Conservation (phyloP, 2,113 vertebrate species). For the Erythrocercus mccallii region DNA sequence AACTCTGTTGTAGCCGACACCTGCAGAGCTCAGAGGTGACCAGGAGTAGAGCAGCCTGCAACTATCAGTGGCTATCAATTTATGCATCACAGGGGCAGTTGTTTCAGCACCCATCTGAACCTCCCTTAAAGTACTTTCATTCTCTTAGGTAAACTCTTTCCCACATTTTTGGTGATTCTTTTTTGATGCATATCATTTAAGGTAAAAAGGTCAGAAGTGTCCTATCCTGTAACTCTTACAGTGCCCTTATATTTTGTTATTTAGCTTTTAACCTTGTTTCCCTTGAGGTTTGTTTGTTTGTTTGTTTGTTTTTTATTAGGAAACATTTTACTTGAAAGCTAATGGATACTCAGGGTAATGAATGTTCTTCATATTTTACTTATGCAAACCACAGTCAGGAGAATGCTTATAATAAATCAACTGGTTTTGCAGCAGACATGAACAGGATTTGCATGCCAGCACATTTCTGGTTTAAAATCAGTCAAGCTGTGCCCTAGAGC, state of each 20-base stretch:
- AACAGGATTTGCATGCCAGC: not conserved
- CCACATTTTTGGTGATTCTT: not conserved
- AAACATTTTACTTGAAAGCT: not conserved
- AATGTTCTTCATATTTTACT: conserved; percentile 32
- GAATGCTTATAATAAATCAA: conserved; percentile 1
- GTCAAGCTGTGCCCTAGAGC: not conserved
- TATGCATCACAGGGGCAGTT: not conserved
- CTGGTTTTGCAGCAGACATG: not conserved
- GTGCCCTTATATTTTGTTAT: not conserved
- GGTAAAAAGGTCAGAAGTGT: not conserved
- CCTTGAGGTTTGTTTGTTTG: not conserved
- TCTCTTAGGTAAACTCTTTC: not conserved
- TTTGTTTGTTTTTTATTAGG: not conserved
- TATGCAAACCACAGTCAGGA: conserved; percentile 8
- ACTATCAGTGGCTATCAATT: not conserved
- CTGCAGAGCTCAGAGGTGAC: conserved; percentile 24
- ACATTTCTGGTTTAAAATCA: conserved; percentile 10
- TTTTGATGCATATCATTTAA: not conserved
- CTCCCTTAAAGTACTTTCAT: not conserved
- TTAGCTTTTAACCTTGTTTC: not conserved
- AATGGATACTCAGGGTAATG: not conserved
- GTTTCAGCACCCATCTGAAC: not conserved
- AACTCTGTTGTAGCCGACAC: not conserved
- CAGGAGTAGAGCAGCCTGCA: not conserved
- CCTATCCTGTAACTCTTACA: not conserved